A percentile compares a stretch with the other conserved stretches of the same genome.
Conservation (phyloP, 1,140 invertebrate species). For the Leptinotarsa lineolata region DNA sequence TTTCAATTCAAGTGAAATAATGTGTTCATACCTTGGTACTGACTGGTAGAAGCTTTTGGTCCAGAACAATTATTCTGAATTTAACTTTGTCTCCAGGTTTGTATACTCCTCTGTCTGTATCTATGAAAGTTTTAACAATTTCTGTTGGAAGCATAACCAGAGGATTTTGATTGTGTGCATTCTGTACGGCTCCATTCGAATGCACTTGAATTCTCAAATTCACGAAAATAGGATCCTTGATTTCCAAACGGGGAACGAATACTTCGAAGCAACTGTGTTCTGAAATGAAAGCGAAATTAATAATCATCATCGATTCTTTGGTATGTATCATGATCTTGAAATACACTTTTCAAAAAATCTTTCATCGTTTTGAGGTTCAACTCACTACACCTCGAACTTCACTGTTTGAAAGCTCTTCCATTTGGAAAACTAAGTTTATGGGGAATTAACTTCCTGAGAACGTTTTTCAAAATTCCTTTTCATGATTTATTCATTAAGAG, state of each 20-base stretch:
- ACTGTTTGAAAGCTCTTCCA: too few relatives aligned
- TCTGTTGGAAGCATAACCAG: slow-evolving; percentile 58
- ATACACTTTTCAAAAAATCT: too few relatives aligned
- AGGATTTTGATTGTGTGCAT: slow-evolving; percentile 58
- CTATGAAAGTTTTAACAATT: slow-evolving; percentile 57
- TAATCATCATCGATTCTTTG: too few relatives aligned
- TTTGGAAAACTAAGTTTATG: too few relatives aligned
- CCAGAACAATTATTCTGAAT: slow-evolving; percentile 61
- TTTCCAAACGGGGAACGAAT: slow-evolving; percentile 34
- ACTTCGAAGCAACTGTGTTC: slow-evolving; percentile 47
- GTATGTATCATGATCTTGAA: too few relatives aligned
- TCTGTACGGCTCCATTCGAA: slow-evolving; percentile 55
- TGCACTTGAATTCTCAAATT: slow-evolving; percentile 56
- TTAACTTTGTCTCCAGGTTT: slow-evolving; percentile 66
- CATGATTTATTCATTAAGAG: too few relatives aligned
- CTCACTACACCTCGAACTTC: too few relatives aligned
- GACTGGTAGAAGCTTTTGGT: slow-evolving; percentile 60
- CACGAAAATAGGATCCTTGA: slow-evolving; percentile 37
- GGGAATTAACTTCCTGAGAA: too few relatives aligned
- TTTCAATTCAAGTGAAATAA: background rate
- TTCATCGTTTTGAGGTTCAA: too few relatives aligned
- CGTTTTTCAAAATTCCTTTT: too few relatives aligned
- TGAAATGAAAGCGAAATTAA: slow-evolving; percentile 28
- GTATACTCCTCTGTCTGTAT: slow-evolving; percentile 65
- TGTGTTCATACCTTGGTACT: slow-evolving; percentile 54